Conservation (phyloP, 2,888 invertebrate genomes). For the Cheilosia impressa region DNA sequence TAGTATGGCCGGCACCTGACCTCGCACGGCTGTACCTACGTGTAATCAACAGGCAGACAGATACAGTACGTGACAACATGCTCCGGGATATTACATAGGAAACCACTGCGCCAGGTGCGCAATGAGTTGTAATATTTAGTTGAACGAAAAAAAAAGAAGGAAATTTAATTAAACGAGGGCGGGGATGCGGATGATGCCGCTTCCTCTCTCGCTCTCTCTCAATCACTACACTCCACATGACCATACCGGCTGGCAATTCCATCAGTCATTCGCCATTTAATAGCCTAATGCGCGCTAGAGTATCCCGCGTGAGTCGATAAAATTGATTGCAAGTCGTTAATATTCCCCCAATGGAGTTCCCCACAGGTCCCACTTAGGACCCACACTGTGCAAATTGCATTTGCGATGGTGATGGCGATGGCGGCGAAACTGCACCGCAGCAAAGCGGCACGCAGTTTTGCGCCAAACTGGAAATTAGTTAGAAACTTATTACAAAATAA, state of each 20-base stretch:
- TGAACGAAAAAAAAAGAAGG: neutral
- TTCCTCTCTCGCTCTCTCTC: neutral
- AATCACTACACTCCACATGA: slow-evolving; percentile 39
- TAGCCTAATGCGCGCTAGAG: slow-evolving; percentile 58
- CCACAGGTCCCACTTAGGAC: slow-evolving; percentile 71
- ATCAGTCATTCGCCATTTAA: slow-evolving; percentile 71
- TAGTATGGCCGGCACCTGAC: slow-evolving; percentile 41
- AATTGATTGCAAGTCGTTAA: slow-evolving; percentile 75
- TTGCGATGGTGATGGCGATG: slow-evolving; percentile 33
- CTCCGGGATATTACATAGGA: slow-evolving; percentile 4
- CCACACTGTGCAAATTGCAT: slow-evolving; percentile 74
- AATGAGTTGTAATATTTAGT: slow-evolving; percentile 52
- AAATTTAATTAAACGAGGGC: slow-evolving; percentile 72
- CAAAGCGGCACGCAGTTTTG: slow-evolving; percentile 65
- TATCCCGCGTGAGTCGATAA: slow-evolving; percentile 61
- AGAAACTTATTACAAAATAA: slow-evolving; percentile 74
- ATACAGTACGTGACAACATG: slow-evolving; percentile 59
- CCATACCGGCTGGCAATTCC: slow-evolving; percentile 48
- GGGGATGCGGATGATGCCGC: slow-evolving; percentile 2
- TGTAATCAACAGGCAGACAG: slow-evolving; percentile 59
- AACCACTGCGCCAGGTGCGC: neutral
- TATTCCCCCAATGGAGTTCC: slow-evolving; percentile 64
- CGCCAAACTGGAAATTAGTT: slow-evolving; percentile 63
- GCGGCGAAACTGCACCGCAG: slow-evolving; percentile 41
- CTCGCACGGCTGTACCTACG: neutral